Evolutionary conservation across 1,140 invertebrate species (phyloP).

Genomic region (Patella vulgata): DNA sequence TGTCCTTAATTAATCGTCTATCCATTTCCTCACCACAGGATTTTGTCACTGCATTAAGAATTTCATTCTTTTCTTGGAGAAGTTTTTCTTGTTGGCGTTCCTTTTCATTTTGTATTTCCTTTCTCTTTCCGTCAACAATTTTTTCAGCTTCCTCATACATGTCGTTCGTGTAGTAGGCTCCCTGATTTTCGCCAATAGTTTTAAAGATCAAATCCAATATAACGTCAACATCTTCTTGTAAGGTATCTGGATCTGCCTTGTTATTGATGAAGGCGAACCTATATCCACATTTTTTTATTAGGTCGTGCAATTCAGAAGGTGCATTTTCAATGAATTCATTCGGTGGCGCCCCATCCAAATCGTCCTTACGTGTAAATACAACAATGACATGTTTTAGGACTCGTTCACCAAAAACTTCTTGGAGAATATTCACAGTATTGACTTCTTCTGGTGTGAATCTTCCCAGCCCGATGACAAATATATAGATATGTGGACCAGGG

Average conservation of each 20-base stretch:
- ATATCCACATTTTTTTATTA: slow-evolving; percentile 2
- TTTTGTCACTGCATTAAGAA: neutral
- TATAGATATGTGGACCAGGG: slow-evolving; percentile 14
- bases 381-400: slow-evolving; percentile 9
- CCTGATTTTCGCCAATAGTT: neutral
- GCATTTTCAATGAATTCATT: neutral
- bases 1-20: too few relatives aligned
- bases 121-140: neutral
- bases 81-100: too few relatives aligned
- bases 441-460: slow-evolving; percentile 18
- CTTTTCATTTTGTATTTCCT: slow-evolving; percentile 3
- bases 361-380: slow-evolving; percentile 9
- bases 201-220: neutral
- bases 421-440: neutral
- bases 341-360: neutral
- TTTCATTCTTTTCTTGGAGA: neutral
- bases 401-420: slow-evolving; percentile 6
- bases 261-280: slow-evolving; percentile 15
- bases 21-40: too few relatives aligned
- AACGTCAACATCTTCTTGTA: neutral
- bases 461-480: slow-evolving; percentile 5
- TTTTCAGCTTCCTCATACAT: slow-evolving; percentile 13
- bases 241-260: neutral
- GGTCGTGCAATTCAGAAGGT: neutral
- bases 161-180: slow-evolving; percentile 5